phyloP scores from a whole-genome alignment of 1,140 invertebrate genomes.

The Heliconius hewitsoni region DNA sequence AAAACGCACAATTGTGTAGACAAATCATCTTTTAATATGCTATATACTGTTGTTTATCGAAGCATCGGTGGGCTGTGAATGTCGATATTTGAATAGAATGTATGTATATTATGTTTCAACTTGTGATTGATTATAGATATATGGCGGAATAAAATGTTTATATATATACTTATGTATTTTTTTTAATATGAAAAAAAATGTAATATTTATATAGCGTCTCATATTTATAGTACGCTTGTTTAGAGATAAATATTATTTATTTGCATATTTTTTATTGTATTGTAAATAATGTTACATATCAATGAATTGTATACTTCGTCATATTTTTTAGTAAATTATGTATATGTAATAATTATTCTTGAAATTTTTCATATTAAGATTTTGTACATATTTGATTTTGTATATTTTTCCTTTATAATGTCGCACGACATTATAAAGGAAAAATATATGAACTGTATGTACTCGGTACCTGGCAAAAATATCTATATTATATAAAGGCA shows the following conservation, averaged over 20 bases:
- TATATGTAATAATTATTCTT: conserved; percentile 42
- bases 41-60: conserved; percentile 17
- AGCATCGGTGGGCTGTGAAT: conserved; percentile 39
- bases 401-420: no score
- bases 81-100: conserved; percentile 23
- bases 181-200: neutral
- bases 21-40: neutral
- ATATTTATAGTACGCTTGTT: conserved; percentile 25
- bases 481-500: neutral
- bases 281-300: conserved; percentile 75
- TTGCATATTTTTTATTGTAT: conserved; percentile 43
- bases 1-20: conserved; percentile 13
- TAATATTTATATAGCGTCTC: neutral
- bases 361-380: neutral
- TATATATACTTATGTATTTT: neutral
- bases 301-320: conserved; percentile 58
- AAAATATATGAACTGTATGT: neutral
- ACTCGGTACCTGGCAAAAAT: neutral
- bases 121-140: neutral
- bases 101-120: conserved; percentile 15
- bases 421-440: neutral
- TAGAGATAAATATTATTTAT: conserved; percentile 45
- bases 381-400: no score
- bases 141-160: neutral
- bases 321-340: conserved; percentile 24